These are phyloP conservation scores for Campoplex capitator DNA, from an alignment of 2,888 invertebrate species.

Conservation along the genomic window DNA sequence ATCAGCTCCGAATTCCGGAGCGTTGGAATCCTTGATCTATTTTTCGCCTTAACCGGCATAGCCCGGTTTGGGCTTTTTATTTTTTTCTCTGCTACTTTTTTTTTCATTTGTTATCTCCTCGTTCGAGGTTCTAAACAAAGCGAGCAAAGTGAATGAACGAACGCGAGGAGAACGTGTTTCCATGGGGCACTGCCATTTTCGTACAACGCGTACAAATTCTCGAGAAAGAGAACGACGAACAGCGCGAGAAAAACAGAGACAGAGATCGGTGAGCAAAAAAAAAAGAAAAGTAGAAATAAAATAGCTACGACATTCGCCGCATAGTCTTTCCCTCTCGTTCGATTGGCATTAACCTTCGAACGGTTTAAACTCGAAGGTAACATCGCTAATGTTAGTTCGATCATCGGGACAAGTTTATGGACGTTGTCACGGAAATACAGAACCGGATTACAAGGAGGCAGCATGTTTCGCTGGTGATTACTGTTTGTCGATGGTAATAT, in stretches of 20 bases:
- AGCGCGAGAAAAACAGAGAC: slow-evolving; percentile 12
- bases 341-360: slow-evolving; percentile 69
- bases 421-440: slow-evolving; percentile 58
- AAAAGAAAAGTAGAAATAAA: slow-evolving; percentile 21
- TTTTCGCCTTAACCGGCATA: slow-evolving; percentile 46
- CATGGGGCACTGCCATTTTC: slow-evolving; percentile 60
- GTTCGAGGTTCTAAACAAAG: slow-evolving; percentile 21
- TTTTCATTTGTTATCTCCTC: slow-evolving; percentile 2
- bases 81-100: not conserved
- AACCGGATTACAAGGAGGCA: slow-evolving; percentile 48
- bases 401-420: slow-evolving; percentile 28
- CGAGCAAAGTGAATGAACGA: slow-evolving; percentile 53
- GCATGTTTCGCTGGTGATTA: slow-evolving; percentile 38
- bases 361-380: slow-evolving; percentile 34
- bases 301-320: slow-evolving; percentile 42
- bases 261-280: not conserved
- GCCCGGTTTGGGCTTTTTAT: slow-evolving; percentile 9
- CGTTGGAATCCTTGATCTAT: slow-evolving; percentile 50
- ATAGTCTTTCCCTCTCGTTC: slow-evolving; percentile 57
- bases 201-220: slow-evolving; percentile 38
- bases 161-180: slow-evolving; percentile 62
- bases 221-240: slow-evolving; percentile 3
- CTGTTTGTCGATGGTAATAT: slow-evolving; percentile 37
- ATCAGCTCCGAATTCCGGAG: slow-evolving; percentile 2
- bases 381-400: slow-evolving; percentile 43